Conservation (phyloP, 2,797 vertebrate species). For the Xenops minutus region DNA sequence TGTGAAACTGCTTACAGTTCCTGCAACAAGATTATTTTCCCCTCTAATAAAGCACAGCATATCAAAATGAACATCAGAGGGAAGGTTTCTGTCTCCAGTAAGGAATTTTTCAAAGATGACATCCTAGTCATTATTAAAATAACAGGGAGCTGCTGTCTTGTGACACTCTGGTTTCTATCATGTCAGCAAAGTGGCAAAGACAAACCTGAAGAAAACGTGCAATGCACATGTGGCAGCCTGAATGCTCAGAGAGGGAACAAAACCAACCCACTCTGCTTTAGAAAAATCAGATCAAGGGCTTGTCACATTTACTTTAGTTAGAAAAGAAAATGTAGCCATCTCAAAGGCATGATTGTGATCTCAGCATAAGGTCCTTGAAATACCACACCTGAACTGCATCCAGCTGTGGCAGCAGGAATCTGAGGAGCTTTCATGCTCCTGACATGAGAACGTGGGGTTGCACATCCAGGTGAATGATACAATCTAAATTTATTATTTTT, state of each 20-base stretch:
- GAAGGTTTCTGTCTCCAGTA: not conserved
- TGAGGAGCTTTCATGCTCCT: not conserved
- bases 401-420: not conserved
- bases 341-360: not conserved
- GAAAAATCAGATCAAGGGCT: not conserved
- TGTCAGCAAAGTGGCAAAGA: not conserved
- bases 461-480: not conserved
- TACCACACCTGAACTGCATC: not conserved
- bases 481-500: not conserved
- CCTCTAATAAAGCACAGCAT: not conserved
- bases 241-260: not conserved
- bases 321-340: not conserved
- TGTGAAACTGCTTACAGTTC: not conserved
- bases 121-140: not conserved
- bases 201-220: not conserved
- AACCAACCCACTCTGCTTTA: not conserved
- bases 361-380: not conserved
- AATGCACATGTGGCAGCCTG: not conserved
- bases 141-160: not conserved
- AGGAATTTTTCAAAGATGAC: not conserved
- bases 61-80: constrained; percentile 3
- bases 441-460: not conserved
- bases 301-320: not conserved
- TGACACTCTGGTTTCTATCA: not conserved
- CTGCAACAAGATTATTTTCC: not conserved